Evolutionary conservation across 1,140 invertebrate species (phyloP), one percentile per base, ranked within the genome.

Genomic region (Sitodiplosis mosellana): DNA sequence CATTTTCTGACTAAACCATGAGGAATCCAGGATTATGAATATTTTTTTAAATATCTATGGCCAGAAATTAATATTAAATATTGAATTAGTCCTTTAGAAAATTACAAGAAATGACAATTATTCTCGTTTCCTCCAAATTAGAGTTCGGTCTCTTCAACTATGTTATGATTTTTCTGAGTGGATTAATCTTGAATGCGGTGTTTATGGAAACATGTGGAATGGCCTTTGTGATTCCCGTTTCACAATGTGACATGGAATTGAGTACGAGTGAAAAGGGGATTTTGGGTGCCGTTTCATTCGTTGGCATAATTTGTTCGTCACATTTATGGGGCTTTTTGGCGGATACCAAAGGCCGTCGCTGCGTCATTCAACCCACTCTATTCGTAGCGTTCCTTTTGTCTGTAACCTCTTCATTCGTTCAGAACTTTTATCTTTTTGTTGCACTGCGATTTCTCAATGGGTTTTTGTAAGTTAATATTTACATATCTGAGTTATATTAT

Each of bases 311-410:
- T 49, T 51, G 69, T 18, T 69, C 63, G 1, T 69, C 69, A 1
- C 69, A 70, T 55, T 58, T 85, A 38, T 87, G 83, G 83, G 84
- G 84, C 38, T 81, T 75, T 50, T 53, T 87, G 17, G 78, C 80
- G 0, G 85, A 89, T 59, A 75, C 76, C 0, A 64, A 71, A 3
- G 85, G 85, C 1, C 70, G 84, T 2, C 70, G 72, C 36, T 69
- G 71, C 5, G 69, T 84, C n/a, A 69, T 87, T 52, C 61, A 81
- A 17, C 69, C 72, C 37, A 78, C 81, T 1, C 78, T 81, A 56
- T 53, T 76, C 1, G 56, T 78, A 0, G 80, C 82, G 48, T 73
- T 71, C 5, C 49, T 81, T 1, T 74, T 78, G 48, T 76, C 75
- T 1, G 55, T 80, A 1, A 49, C 75, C 0, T 74, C 76, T 34